Evolutionary conservation across 2,113 vertebrate genomes (phyloP).

Genomic region (Bettongia penicillata): DNA sequence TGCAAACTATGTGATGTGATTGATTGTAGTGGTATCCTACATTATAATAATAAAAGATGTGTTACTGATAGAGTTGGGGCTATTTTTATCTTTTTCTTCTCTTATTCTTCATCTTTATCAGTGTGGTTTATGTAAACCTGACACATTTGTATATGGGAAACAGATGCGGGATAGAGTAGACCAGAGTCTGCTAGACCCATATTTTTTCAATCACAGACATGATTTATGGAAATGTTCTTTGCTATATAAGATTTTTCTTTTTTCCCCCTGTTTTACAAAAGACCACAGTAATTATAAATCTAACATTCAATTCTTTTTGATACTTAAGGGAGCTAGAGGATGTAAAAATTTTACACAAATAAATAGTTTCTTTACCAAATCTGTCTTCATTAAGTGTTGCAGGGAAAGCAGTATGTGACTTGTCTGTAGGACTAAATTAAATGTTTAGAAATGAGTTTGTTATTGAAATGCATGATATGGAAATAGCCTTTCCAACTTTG

Average conservation of each 20-base stretch:
- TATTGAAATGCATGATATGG: background rate
- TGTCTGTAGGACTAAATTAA: slow-evolving; percentile 72
- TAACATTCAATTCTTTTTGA: slow-evolving; percentile 74
- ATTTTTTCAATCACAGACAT: slow-evolving; percentile 85
- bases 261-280: slow-evolving; percentile 78
- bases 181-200: slow-evolving; percentile 83
- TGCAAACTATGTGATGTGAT: slow-evolving; percentile 65
- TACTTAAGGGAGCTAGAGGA: slow-evolving; percentile 73
- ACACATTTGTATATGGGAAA: slow-evolving; percentile 87
- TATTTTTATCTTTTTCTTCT: slow-evolving; percentile 83
- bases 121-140: slow-evolving; percentile 85
- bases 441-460: slow-evolving; percentile 68
- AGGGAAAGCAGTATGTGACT: slow-evolving; percentile 71
- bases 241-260: slow-evolving; percentile 75
- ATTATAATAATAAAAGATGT: slow-evolving; percentile 81
- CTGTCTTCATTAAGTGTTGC: slow-evolving; percentile 77
- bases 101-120: slow-evolving; percentile 85
- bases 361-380: slow-evolving; percentile 77
- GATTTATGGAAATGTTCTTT: slow-evolving; percentile 87
- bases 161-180: slow-evolving; percentile 84
- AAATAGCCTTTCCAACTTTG: background rate
- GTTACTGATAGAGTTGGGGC: slow-evolving; percentile 77
- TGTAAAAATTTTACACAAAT: slow-evolving; percentile 69
- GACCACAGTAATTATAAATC: slow-evolving; percentile 84
- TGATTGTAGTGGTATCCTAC: slow-evolving; percentile 68